Conservation (phyloP, 2,113 vertebrate species). For the Meles meles region DNA sequence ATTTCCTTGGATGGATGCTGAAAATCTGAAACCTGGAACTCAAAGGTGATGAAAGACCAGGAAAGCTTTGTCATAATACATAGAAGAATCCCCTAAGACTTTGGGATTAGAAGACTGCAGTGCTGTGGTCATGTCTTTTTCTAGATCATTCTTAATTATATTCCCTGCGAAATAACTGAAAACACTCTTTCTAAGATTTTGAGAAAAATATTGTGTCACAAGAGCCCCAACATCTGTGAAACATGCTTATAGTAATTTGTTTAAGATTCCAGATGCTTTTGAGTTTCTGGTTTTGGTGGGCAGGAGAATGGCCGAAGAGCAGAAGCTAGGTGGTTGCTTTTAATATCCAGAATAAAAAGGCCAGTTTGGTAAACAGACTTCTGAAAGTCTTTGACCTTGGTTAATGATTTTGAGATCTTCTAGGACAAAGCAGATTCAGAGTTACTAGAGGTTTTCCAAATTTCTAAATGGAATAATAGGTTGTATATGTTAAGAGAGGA, state of each 20-base stretch:
- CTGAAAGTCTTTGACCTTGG: background rate
- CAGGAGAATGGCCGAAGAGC: background rate
- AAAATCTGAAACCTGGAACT: constrained; percentile 1
- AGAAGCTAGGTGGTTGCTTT: background rate
- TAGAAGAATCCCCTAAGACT: background rate
- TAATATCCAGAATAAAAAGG: background rate
- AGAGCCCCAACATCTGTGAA: background rate
- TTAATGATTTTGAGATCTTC: background rate
- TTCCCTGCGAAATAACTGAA: background rate
- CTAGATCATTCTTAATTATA: background rate
- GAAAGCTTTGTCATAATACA: background rate
- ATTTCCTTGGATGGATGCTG: background rate
- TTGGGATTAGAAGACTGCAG: background rate
- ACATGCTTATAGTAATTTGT: background rate
- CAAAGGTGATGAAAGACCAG: background rate
- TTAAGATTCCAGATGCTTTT: background rate
- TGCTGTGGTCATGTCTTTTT: background rate
- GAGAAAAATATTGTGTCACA: background rate
- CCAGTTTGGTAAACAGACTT: background rate
- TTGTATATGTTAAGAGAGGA: background rate
- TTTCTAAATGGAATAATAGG: background rate
- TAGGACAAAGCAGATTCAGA: background rate
- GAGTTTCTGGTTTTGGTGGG: background rate
- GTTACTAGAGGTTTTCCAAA: background rate
- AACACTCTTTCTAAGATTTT: background rate